These are phyloP conservation scores for Hemibagrus guttatus DNA, from an alignment of 2,797 vertebrate genomes.

Conservation along the genomic window DNA sequence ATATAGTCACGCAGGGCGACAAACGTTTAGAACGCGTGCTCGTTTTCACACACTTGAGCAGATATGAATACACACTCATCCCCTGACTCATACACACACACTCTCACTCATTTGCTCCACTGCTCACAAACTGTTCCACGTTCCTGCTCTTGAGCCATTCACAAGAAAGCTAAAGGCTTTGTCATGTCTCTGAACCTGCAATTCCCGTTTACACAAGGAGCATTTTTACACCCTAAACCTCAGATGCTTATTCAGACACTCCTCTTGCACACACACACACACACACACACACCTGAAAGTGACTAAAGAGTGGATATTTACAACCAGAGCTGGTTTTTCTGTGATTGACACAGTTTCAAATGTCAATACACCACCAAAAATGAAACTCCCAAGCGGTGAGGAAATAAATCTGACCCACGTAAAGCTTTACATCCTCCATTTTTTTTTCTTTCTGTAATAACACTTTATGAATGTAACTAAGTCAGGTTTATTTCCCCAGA, in stretches of 20 bases:
- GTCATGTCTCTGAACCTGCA: constrained; percentile 47
- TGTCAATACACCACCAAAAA: not conserved
- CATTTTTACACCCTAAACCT: constrained; percentile 37
- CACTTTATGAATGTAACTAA: not conserved
- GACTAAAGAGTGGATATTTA: constrained; percentile 29
- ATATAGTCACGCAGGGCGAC: constrained; percentile 33
- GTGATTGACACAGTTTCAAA: not conserved
- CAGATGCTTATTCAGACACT: constrained; percentile 30
- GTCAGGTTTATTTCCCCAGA: constrained; percentile 36
- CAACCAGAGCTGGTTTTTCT: not conserved
- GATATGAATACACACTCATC: constrained; percentile 10
- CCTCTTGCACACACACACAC: constrained; percentile 13
- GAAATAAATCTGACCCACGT: not conserved
- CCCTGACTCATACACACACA: constrained; percentile 33
- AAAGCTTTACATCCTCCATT: not conserved
- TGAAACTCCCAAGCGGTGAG: not conserved
- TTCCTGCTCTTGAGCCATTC: constrained; percentile 20
- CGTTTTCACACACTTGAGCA: constrained; percentile 42
- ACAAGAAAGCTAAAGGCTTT: constrained; percentile 31
- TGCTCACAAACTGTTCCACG: not conserved
- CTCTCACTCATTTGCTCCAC: constrained; percentile 53
- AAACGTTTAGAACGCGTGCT: constrained; percentile 51
- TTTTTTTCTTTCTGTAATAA: not conserved
- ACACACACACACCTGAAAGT: constrained; percentile 11
- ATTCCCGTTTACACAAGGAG: constrained; percentile 45